These are phyloP conservation scores for Heloderma charlesbogerti DNA, from an alignment of 2,113 vertebrate genomes.

Conservation along the genomic window DNA sequence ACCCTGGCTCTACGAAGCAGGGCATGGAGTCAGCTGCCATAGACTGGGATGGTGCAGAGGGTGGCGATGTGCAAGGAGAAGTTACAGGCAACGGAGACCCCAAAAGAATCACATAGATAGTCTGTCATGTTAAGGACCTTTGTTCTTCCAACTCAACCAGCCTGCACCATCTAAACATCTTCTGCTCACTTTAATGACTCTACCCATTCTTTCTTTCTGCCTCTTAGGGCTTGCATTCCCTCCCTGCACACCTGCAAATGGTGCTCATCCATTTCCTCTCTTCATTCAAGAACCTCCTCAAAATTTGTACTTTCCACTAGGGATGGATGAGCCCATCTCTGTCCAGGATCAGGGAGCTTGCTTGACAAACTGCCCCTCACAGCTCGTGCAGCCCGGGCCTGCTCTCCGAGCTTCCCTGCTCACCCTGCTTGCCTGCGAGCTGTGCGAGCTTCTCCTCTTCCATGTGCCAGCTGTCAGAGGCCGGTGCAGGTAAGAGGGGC, in stretches of 20 bases:
- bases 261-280: neutral
- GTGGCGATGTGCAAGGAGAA: neutral
- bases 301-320: neutral
- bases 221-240: neutral
- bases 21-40: neutral
- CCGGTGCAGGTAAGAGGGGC: too few relatives aligned
- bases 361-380: too few relatives aligned
- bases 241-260: neutral
- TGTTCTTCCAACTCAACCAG: neutral
- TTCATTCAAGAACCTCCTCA: neutral
- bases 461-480: too few relatives aligned
- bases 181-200: too few relatives aligned
- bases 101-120: neutral
- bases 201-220: too few relatives aligned
- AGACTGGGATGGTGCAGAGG: neutral
- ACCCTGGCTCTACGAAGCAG: neutral
- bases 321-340: too few relatives aligned
- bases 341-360: too few relatives aligned
- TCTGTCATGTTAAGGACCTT: neutral
- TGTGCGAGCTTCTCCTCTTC: too few relatives aligned
- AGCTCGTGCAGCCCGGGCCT: too few relatives aligned
- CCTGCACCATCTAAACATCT: neutral
- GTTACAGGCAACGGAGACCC: neutral
- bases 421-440: too few relatives aligned
- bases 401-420: too few relatives aligned